Base-by-base conservation (phyloP, 2,888 invertebrate species). In the Coenonympha glycerion region DNA sequence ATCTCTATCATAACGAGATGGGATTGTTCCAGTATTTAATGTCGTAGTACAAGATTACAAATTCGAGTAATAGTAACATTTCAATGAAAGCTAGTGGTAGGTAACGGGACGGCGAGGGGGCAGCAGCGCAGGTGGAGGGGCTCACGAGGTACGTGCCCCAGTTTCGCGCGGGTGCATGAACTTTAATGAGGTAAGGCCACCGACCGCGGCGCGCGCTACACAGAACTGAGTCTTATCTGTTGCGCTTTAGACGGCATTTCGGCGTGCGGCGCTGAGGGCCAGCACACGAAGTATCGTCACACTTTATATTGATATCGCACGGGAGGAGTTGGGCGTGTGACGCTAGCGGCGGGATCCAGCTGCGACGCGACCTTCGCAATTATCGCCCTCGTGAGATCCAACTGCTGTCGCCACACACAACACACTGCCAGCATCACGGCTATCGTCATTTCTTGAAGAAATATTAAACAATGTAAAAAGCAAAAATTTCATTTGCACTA, bases 121-220 rank as follows among this genome's bases (percentile, higher is more conserved):
- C 63, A 59, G 62, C 58, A 53, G 58, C 56, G 63, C 61, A 57
- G 61, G 58, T 60, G 63, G 61, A 62, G 65, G 69, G 71, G 62
- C 56, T 71, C 76, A 72, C 76, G 79, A 80, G 80, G 82, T 81
- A 78, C 83, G 79, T 85, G 87, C 73, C 88, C 88, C 68, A 87
- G 86, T 87, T 88, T 79, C 77, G 76, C 81, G 75, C 83, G 86
- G 87, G 88, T 87, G 82, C 75, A 87, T 83, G 87, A 85, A 86
- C 88, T 84, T 83, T 72, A 88, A 83, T 79, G 87, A 87, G 88
- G 88, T 87, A 84, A 87, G 88, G 88, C 88, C 88, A 84, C 86
- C 85, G 86, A 84, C 86, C 86, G 85, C 65, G 54, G 63, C 63
- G 57, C 54, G 61, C 55, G 59, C 60, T 74, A 72, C 63, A 65